phyloP scores from a whole-genome alignment of 2,888 invertebrate genomes.

The Orthonychiurus folsomi region DNA sequence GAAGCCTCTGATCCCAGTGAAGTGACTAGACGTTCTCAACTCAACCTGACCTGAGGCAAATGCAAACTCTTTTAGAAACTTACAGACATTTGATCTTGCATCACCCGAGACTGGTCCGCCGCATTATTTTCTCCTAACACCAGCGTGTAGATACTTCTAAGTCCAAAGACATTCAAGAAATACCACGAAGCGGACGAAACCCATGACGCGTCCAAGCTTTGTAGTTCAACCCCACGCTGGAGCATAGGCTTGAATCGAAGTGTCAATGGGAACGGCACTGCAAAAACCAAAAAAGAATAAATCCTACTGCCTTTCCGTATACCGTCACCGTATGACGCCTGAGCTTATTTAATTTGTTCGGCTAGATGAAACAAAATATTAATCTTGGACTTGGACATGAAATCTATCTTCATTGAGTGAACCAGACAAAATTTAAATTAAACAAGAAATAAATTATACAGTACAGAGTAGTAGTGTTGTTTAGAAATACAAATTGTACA shows the following conservation, averaged over 20 bases:
- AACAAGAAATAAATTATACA: too few relatives aligned
- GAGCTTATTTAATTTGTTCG: background rate
- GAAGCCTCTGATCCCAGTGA: too few relatives aligned
- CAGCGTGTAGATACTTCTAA: conserved; percentile 91
- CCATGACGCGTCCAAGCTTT: conserved; percentile 96
- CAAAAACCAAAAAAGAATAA: conserved; percentile 57
- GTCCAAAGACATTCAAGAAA: conserved; percentile 97
- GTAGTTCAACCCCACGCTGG: conserved; percentile 91
- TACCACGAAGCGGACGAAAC: conserved; percentile 99
- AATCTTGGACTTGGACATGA: background rate
- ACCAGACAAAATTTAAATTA: too few relatives aligned
- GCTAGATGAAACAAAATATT: background rate
- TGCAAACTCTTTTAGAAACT: too few relatives aligned
- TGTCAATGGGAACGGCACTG: conserved; percentile 97
- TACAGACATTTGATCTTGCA: conserved; percentile 99
- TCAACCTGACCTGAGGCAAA: too few relatives aligned
- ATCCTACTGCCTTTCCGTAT: conserved; percentile 3
- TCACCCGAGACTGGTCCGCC: conserved; percentile 86
- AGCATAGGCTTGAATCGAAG: conserved; percentile 98
- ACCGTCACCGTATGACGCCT: conserved; percentile 3
- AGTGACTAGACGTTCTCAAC: too few relatives aligned
- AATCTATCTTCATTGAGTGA: too few relatives aligned
- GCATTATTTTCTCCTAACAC: conserved; percentile 98
- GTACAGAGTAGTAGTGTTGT: background rate
- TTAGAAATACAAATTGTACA: background rate